Evolutionary conservation across 2,888 invertebrate genomes (phyloP).

Genomic region (Drosophila affinis): DNA sequence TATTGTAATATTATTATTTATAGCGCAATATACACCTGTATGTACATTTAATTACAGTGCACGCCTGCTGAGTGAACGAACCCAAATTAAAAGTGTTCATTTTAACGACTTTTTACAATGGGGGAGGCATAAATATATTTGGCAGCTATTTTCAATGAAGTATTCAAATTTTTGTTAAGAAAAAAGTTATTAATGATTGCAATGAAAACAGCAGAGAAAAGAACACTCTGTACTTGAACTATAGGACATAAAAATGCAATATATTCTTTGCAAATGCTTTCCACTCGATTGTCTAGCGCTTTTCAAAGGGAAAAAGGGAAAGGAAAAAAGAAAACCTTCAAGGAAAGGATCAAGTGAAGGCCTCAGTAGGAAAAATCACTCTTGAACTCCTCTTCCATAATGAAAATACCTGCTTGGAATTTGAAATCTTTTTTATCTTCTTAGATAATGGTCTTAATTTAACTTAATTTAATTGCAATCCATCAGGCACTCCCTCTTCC

Average conservation of each 20-base stretch:
- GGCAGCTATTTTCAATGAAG: background rate
- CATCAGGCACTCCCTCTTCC: constrained; percentile 6
- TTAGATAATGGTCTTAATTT: constrained; percentile 22
- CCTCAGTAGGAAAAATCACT: background rate
- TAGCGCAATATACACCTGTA: background rate
- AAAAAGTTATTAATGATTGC: too few relatives aligned
- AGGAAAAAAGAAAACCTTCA: too few relatives aligned
- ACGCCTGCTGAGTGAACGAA: too few relatives aligned
- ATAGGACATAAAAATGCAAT: too few relatives aligned
- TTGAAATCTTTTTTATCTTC: background rate
- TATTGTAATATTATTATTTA: background rate
- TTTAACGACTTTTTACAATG: background rate
- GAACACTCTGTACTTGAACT: too few relatives aligned
- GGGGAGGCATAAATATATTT: background rate
- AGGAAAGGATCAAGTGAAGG: background rate
- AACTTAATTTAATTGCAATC: constrained; percentile 55
- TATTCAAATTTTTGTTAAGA: too few relatives aligned
- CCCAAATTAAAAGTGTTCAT: background rate
- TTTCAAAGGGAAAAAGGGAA: too few relatives aligned
- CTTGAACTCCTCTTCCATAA: too few relatives aligned
- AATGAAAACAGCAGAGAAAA: too few relatives aligned
- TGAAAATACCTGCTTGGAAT: too few relatives aligned
- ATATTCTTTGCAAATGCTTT: background rate
- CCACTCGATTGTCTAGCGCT: too few relatives aligned
- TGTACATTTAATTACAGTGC: too few relatives aligned